Evolutionary conservation across 2,888 invertebrate genomes (phyloP).

Genomic region (Sisyra terminalis): DNA sequence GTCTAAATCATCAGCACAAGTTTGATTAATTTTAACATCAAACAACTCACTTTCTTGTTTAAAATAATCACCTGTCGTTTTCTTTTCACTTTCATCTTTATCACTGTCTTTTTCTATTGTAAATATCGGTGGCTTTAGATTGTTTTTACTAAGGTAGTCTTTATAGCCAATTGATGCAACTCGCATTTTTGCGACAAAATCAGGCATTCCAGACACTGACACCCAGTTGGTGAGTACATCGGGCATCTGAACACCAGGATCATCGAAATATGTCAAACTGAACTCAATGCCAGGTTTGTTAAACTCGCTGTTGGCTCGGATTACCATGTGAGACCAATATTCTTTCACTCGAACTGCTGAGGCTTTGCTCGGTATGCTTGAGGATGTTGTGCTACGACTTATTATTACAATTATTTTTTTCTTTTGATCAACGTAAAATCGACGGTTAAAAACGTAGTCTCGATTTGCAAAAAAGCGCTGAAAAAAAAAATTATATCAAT

Average conservation of each 20-base stretch:
- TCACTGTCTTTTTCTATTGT: background rate
- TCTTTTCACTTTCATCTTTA: background rate
- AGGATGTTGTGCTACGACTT: slow-evolving; percentile 54
- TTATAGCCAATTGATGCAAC: slow-evolving; percentile 48
- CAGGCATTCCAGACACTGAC: slow-evolving; percentile 56
- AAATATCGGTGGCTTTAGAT: background rate
- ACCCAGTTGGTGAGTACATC: slow-evolving; percentile 59
- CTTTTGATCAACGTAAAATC: slow-evolving; percentile 40
- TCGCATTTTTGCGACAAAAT: slow-evolving; percentile 53
- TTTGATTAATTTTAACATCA: slow-evolving; percentile 13
- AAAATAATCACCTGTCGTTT: slow-evolving; percentile 7
- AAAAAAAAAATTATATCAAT: slow-evolving; percentile 20
- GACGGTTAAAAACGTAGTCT: slow-evolving; percentile 70
- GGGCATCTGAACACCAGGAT: slow-evolving; percentile 66
- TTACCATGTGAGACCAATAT: slow-evolving; percentile 79
- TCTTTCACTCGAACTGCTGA: slow-evolving; percentile 58
- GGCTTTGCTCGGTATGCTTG: slow-evolving; percentile 44
- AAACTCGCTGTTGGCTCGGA: slow-evolving; percentile 43
- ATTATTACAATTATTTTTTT: slow-evolving; percentile 43
- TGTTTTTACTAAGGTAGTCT: slow-evolving; percentile 24
- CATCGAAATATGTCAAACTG: slow-evolving; percentile 74
- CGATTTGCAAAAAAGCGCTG: slow-evolving; percentile 69
- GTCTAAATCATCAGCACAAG: slow-evolving; percentile 10
- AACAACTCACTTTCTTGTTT: slow-evolving; percentile 12
- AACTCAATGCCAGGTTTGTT: slow-evolving; percentile 59